Evolutionary conservation across 2,113 vertebrate species (phyloP), one percentile per base, ranked within the genome.

Genomic region (Dissostichus mawsoni): DNA sequence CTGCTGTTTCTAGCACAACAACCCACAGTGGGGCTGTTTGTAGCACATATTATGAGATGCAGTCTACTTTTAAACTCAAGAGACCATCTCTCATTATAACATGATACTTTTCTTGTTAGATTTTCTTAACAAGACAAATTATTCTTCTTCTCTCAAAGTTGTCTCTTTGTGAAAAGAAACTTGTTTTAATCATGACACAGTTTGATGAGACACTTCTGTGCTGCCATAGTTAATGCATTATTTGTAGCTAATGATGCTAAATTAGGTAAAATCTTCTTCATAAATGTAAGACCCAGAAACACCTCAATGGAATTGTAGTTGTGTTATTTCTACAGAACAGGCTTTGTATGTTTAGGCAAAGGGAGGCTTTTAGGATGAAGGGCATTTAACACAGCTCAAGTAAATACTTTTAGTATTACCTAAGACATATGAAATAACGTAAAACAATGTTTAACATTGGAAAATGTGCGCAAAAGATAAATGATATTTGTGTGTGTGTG

Each of bases 1-100:
- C 51, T 81, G 69, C 74, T 79, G 76, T 44, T 63, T 56, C 69
- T 14, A 45, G 23, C 78, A 83, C 72, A 82, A 71, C 76, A 78
- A 63, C 62, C 62, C 57, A 75, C 69, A 0, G 48, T 11, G 3
- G 61, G 64, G 65, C 62, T 82, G 64, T 82, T 88, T 82, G 52
- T 68, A 56, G 1, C 0, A 23, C 59, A 57, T 66, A 16, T 74
- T 59, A 74, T 23, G 47, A 58, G 33, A 75, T 53, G 59, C 55
- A 44, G 33, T 78, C 66, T 67, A 57, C 63, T 81, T 82, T 73
- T 51, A 58, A 45, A n/a, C 47, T 86, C 72, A 57, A 20, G 64
- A 80, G 73, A 58, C 65, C 63, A 61, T 47, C 53, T 68, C 50
- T 72, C 65, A 4, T 51, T 55, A 64, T 89, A 75, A 78, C 41